Conservation (phyloP, 2,888 invertebrate species). For the Candidula unifasciata region DNA sequence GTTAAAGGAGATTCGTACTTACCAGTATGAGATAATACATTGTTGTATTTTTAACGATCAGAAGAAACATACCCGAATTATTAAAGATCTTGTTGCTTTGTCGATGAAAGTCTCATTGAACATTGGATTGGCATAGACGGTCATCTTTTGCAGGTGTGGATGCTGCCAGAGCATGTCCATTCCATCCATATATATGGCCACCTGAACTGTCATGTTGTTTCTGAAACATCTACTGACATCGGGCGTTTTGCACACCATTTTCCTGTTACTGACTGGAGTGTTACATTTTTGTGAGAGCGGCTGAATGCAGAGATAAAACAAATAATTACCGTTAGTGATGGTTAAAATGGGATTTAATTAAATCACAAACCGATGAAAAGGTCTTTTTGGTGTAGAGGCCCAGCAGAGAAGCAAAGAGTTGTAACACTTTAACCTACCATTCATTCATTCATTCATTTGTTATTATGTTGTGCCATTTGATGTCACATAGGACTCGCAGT, state of each 20-base stretch:
- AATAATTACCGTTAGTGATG: neutral
- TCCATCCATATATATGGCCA: neutral
- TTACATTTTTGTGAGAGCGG: neutral
- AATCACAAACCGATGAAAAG: no score
- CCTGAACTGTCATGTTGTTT: neutral
- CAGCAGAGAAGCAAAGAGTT: no score
- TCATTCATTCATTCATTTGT: no score
- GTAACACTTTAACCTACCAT: no score
- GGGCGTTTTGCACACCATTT: slow-evolving; percentile 28
- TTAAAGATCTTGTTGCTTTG: neutral
- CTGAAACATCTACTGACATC: neutral
- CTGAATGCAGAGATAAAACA: neutral
- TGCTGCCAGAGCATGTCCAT: neutral
- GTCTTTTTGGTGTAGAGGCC: no score
- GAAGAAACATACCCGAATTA: neutral
- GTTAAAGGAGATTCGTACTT: no score
- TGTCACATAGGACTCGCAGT: no score
- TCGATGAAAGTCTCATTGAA: neutral
- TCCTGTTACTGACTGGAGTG: neutral
- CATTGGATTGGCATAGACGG: neutral
- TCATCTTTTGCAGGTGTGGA: neutral
- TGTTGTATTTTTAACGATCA: neutral
- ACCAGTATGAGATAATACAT: no score
- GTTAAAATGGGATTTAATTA: no score
- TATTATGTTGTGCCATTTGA: no score